Conservation (phyloP, 92 coral and sea anemone genomes). For the Chrysogorgia sp. region DNA sequence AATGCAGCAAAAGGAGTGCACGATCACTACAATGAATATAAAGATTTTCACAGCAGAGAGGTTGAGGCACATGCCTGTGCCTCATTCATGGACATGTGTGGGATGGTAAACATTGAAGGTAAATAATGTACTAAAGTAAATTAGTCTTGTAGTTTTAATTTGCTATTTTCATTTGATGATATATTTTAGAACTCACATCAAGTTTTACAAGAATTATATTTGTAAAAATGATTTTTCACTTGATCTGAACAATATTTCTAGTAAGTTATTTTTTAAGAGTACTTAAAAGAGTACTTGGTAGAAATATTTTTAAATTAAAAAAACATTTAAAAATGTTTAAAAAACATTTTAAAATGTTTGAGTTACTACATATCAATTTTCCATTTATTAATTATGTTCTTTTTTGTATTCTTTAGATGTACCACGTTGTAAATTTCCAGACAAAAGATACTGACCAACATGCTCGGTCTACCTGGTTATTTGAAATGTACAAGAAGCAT, state of each 20-base stretch:
- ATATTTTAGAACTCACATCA: too few relatives aligned
- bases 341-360: too few relatives aligned
- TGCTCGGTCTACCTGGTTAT: neutral
- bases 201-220: neutral
- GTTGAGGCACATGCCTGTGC: slow-evolving; percentile 45
- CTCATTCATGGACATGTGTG: slow-evolving; percentile 47
- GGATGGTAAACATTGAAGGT: slow-evolving; percentile 39
- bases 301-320: too few relatives aligned
- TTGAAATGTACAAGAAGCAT: neutral
- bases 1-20: slow-evolving; percentile 46
- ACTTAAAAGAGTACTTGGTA: too few relatives aligned
- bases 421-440: too few relatives aligned
- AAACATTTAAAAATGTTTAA: too few relatives aligned
- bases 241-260: too few relatives aligned
- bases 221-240: neutral
- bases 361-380: too few relatives aligned
- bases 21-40: slow-evolving; percentile 5
- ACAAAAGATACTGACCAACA: too few relatives aligned
- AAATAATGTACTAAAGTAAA: neutral
- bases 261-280: too few relatives aligned
- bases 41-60: slow-evolving; percentile 36
- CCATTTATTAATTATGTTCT: too few relatives aligned
- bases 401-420: too few relatives aligned
- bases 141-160: neutral
- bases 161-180: neutral